These are phyloP conservation scores for Scolanthus callimorphus DNA, from an alignment of 92 coral and sea anemone species.

Conservation along the genomic window DNA sequence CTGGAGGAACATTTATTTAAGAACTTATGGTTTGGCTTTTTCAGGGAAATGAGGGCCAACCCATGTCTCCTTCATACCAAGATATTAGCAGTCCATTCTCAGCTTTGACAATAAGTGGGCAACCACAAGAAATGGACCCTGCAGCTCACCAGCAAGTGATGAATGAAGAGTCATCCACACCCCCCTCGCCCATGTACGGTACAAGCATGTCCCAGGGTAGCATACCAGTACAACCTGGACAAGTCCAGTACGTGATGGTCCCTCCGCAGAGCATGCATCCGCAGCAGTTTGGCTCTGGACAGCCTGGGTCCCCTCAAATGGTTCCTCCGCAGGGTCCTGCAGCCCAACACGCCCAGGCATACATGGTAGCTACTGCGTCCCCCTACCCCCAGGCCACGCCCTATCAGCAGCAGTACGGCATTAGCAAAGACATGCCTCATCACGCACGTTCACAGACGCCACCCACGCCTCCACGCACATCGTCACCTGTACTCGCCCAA, in stretches of 20 bases:
- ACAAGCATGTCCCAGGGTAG: slow-evolving; percentile 81
- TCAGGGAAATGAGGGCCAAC: slow-evolving; percentile 57
- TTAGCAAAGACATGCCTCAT: slow-evolving; percentile 45
- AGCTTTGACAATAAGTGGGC: slow-evolving; percentile 67
- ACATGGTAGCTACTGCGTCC: slow-evolving; percentile 21
- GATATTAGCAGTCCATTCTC: slow-evolving; percentile 78
- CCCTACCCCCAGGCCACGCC: slow-evolving; percentile 35
- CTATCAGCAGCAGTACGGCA: slow-evolving; percentile 57
- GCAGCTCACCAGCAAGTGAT: slow-evolving; percentile 40
- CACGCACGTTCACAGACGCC: slow-evolving; percentile 90
- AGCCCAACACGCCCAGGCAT: slow-evolving; percentile 12
- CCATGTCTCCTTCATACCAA: slow-evolving; percentile 62
- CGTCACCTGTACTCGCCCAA: slow-evolving; percentile 65
- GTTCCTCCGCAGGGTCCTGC: slow-evolving; percentile 35
- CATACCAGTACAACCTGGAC: slow-evolving; percentile 72
- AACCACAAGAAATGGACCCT: slow-evolving; percentile 55
- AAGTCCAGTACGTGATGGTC: slow-evolving; percentile 83
- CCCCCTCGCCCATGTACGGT: slow-evolving; percentile 68
- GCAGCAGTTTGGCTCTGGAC: slow-evolving; percentile 41
- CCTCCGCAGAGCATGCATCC: slow-evolving; percentile 71
- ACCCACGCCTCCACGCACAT: slow-evolving; percentile 87
- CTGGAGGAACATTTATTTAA: slow-evolving; percentile 59
- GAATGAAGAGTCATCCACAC: slow-evolving; percentile 59
- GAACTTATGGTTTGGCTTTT: slow-evolving; percentile 61
- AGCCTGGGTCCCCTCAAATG: slow-evolving; percentile 50